Conservation (phyloP, 2,797 vertebrate species). For the Phrynocephalus forsythii region DNA sequence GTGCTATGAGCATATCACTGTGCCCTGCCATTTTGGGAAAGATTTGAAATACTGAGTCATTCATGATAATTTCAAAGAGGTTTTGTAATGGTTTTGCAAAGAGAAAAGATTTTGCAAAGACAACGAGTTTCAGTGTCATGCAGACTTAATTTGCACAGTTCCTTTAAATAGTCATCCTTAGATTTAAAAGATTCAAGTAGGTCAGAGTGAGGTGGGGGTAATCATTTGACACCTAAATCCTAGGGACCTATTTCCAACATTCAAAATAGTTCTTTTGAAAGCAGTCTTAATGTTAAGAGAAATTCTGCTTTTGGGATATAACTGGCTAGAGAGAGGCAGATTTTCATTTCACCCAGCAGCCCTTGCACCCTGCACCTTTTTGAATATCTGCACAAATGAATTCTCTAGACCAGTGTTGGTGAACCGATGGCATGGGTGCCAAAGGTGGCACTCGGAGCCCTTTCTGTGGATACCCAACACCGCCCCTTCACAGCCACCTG, state of each 20-base stretch:
- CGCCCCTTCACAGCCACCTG: too few relatives aligned
- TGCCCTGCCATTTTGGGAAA: slow-evolving; percentile 57
- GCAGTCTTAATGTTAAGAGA: background rate
- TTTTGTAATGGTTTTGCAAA: slow-evolving; percentile 55
- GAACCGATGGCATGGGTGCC: too few relatives aligned
- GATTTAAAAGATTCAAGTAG: slow-evolving; percentile 1
- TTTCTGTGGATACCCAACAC: too few relatives aligned
- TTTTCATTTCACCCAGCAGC: background rate
- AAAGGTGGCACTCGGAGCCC: too few relatives aligned
- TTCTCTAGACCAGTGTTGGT: background rate
- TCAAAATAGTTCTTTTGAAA: slow-evolving; percentile 1
- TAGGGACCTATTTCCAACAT: background rate
- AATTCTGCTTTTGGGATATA: background rate
- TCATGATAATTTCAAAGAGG: slow-evolving; percentile 38
- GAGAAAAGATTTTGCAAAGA: background rate
- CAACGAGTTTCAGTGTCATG: slow-evolving; percentile 35
- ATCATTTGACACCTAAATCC: background rate
- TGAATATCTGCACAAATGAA: background rate
- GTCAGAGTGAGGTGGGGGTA: too few relatives aligned
- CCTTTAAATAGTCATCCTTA: background rate
- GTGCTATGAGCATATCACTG: slow-evolving; percentile 37
- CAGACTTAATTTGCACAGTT: slow-evolving; percentile 12
- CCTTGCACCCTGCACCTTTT: background rate
- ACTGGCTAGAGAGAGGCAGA: background rate
- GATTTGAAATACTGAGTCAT: slow-evolving; percentile 53